These are phyloP conservation scores for Lochmaea capreae DNA, from an alignment of 2,888 invertebrate species.

Conservation along the genomic window DNA sequence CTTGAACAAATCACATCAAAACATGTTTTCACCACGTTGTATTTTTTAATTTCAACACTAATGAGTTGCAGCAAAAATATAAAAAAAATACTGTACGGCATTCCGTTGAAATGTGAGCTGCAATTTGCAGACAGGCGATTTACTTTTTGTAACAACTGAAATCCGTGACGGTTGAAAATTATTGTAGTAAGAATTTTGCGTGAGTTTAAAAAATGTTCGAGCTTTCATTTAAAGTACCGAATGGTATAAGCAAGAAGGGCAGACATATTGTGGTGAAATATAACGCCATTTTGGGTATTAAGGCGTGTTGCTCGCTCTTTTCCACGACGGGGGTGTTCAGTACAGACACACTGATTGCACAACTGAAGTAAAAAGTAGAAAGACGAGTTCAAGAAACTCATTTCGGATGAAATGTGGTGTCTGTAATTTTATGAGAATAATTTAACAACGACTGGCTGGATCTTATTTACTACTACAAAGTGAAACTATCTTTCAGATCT, in stretches of 20 bases:
- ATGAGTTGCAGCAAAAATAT: too few species aligned
- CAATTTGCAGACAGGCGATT: background rate
- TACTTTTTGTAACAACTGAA: background rate
- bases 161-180: conserved; percentile 7
- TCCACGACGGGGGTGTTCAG: background rate
- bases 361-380: background rate
- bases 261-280: conserved; percentile 23
- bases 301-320: conserved; percentile 17
- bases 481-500: background rate
- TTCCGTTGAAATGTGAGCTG: background rate
- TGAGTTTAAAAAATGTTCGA: conserved; percentile 17
- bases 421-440: conserved; percentile 1
- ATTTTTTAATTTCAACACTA: too few species aligned
- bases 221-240: conserved; percentile 22
- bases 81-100: background rate
- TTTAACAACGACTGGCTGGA: background rate
- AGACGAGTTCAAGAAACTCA: conserved; percentile 12
- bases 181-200: conserved; percentile 10
- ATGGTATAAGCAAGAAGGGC: background rate
- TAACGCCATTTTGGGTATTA: conserved; percentile 25
- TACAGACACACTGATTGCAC: background rate
- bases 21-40: too few species aligned
- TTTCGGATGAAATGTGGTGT: background rate
- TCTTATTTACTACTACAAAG: background rate
- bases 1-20: too few species aligned